A percentile compares a stretch with the other conserved stretches of the same genome.
Evolutionary conservation across 2,113 vertebrate species (phyloP).

Genomic region (Baryphthengus martii): DNA sequence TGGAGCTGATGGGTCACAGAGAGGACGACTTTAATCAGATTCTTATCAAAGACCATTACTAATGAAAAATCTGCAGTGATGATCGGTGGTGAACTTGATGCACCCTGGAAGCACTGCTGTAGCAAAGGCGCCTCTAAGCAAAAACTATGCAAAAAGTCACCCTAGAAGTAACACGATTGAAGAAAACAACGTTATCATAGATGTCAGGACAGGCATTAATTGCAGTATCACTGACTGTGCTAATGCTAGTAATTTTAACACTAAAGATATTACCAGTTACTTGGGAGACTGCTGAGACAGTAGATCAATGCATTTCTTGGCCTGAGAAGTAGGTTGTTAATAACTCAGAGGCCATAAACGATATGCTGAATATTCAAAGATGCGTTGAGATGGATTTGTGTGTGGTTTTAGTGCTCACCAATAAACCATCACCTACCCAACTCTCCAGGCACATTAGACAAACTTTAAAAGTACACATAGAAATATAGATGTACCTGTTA

Average conservation of each 20-base stretch:
- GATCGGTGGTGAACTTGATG: not conserved
- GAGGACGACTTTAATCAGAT: not conserved
- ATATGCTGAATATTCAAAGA: conserved; percentile 12
- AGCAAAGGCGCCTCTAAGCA: not conserved
- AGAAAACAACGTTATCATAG: not conserved
- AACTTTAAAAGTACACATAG: not conserved
- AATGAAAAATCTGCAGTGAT: not conserved
- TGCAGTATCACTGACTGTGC: not conserved
- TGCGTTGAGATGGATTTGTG: not conserved
- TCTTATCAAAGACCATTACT: not conserved
- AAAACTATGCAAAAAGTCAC: not conserved
- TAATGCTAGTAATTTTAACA: not conserved
- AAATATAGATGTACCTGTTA: conserved; percentile 1
- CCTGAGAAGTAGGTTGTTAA: not conserved
- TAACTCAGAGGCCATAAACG: not conserved
- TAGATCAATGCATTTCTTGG: not conserved
- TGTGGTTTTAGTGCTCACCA: not conserved
- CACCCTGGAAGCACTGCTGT: not conserved
- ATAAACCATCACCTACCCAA: not conserved
- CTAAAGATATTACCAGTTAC: not conserved
- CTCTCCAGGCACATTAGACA: not conserved
- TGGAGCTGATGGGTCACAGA: fast-evolving
- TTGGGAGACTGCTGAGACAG: not conserved
- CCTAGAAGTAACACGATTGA: not conserved
- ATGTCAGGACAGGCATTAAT: not conserved